These are phyloP conservation scores for Tolmerus cingulatus DNA, from an alignment of 2,888 invertebrate genomes.

Conservation along the genomic window DNA sequence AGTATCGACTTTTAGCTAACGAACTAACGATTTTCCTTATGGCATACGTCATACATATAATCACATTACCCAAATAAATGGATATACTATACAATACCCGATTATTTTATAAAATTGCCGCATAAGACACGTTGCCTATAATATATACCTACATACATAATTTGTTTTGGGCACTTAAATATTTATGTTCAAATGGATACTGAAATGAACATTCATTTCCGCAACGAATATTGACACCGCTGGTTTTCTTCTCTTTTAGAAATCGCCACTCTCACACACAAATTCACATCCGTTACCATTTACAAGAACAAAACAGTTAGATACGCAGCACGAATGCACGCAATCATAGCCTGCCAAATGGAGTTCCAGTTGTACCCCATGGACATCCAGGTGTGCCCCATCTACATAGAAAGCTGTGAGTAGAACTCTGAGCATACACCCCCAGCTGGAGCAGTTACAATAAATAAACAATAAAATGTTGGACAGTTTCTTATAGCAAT, in stretches of 20 bases:
- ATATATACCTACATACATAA: too few species aligned
- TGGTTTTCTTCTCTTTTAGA: slow-evolving; percentile 65
- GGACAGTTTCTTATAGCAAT: slow-evolving; percentile 79
- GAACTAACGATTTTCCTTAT: too few species aligned
- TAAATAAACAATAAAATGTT: slow-evolving; percentile 45
- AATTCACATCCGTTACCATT: slow-evolving; percentile 81
- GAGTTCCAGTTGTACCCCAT: slow-evolving; percentile 86
- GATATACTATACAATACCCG: too few species aligned
- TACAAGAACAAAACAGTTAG: slow-evolving; percentile 82
- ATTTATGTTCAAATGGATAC: not conserved
- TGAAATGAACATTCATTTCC: not conserved
- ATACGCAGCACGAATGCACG: slow-evolving; percentile 83
- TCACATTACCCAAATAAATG: too few species aligned
- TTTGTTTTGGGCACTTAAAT: not conserved
- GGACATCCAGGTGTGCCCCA: slow-evolving; percentile 85
- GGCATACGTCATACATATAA: too few species aligned
- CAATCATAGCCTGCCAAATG: slow-evolving; percentile 87
- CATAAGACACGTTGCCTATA: too few species aligned
- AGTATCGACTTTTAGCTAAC: too few species aligned
- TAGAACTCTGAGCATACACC: slow-evolving; percentile 52
- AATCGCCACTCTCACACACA: slow-evolving; percentile 81
- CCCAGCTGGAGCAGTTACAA: not conserved
- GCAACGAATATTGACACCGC: not conserved
- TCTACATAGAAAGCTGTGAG: slow-evolving; percentile 87
- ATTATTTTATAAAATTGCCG: too few species aligned